Conservation (phyloP, 2,113 vertebrate genomes). For the Tautogolabrus adspersus region DNA sequence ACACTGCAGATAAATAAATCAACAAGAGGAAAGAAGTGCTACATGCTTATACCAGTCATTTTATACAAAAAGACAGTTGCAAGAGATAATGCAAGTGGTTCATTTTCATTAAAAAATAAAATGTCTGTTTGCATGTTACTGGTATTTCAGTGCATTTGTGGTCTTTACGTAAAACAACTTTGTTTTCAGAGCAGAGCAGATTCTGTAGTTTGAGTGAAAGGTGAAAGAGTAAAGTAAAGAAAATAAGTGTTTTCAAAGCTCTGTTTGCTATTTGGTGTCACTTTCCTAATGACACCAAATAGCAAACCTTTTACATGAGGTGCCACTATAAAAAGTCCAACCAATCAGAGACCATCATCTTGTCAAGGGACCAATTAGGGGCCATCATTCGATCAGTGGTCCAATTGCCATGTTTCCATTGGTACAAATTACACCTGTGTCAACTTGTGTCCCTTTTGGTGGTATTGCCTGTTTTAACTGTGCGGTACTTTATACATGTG, state of each 20-base stretch:
- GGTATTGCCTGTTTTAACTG: background rate
- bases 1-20: constrained; percentile 25
- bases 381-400: constrained; percentile 23
- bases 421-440: constrained; percentile 26
- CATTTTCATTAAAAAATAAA: background rate
- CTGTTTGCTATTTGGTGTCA: background rate
- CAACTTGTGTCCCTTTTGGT: background rate
- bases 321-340: constrained; percentile 10
- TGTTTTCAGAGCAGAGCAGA: constrained; percentile 24
- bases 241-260: constrained; percentile 32
- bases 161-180: constrained; percentile 4
- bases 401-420: constrained; percentile 10
- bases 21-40: background rate
- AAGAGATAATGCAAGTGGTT: background rate
- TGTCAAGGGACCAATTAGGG: constrained; percentile 47
- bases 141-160: background rate
- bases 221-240: constrained; percentile 20
- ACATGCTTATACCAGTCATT: constrained; percentile 4
- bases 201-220: constrained; percentile 9
- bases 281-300: constrained; percentile 17
- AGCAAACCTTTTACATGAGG: constrained; percentile 27
- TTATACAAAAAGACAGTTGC: background rate
- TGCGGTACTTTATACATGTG: background rate
- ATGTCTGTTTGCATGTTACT: background rate
- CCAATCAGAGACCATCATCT: constrained; percentile 43